phyloP scores from a whole-genome alignment of 2,797 vertebrate species.

The Thamnophis elegans region DNA sequence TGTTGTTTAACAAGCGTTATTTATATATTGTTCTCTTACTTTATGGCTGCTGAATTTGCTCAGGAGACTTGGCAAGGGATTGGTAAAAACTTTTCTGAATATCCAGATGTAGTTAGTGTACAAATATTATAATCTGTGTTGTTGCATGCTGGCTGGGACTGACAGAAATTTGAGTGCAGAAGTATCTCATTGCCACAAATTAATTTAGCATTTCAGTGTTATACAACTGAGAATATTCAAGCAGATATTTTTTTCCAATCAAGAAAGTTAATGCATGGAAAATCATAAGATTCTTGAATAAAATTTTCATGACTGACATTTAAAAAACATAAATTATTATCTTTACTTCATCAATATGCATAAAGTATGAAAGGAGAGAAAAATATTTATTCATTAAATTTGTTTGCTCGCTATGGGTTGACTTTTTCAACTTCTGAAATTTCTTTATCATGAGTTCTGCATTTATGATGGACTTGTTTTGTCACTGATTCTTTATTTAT shows the following conservation, averaged over 20 bases:
- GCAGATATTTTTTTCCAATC: neutral
- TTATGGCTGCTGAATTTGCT: neutral
- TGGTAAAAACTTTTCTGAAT: neutral
- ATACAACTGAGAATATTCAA: neutral
- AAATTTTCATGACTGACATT: neutral
- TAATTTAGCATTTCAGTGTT: neutral
- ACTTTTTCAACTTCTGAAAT: neutral
- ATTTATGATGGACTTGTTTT: neutral
- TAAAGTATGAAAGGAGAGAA: neutral
- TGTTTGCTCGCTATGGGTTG: neutral
- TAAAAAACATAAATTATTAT: neutral
- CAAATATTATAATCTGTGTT: neutral
- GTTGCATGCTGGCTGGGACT: neutral
- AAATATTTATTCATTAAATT: neutral
- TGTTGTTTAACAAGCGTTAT: neutral
- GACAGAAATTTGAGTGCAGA: neutral
- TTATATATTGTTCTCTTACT: neutral
- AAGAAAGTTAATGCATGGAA: neutral
- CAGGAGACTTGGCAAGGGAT: neutral
- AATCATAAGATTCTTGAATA: neutral
- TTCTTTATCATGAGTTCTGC: neutral
- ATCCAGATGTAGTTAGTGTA: neutral
- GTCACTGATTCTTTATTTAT: neutral
- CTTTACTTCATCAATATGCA: neutral
- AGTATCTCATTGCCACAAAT: neutral